Evolutionary conservation across 2,797 vertebrate species (phyloP).

Genomic region (Limnodromus scolopaceus): DNA sequence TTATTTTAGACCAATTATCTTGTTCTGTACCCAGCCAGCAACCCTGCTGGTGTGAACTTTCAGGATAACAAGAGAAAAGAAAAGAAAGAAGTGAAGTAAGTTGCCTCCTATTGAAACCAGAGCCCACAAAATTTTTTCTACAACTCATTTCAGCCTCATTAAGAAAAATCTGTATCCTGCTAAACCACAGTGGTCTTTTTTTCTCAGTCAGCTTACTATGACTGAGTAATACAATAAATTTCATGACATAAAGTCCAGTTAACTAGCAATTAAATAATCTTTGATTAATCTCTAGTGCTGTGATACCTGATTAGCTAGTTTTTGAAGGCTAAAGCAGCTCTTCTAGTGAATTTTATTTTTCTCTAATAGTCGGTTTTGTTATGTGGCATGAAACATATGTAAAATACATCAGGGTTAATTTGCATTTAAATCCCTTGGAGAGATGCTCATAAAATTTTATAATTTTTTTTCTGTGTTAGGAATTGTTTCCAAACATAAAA

Average conservation of each 20-base stretch:
- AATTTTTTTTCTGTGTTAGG: neutral
- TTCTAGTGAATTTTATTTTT: conserved; percentile 29
- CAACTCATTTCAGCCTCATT: neutral
- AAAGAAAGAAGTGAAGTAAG: neutral
- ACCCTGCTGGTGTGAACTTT: neutral
- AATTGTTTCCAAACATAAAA: conserved; percentile 26
- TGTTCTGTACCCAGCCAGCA: neutral
- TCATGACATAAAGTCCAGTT: conserved; percentile 6
- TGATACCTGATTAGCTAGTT: neutral
- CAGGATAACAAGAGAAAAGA: neutral
- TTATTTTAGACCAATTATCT: conserved; percentile 4
- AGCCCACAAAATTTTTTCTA: neutral
- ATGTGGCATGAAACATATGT: neutral
- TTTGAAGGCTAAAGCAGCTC: neutral
- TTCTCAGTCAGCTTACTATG: neutral
- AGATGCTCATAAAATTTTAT: neutral
- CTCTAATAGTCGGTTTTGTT: neutral
- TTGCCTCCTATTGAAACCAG: neutral
- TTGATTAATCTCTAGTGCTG: conserved; percentile 25
- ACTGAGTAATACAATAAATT: neutral
- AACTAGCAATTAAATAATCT: conserved; percentile 19
- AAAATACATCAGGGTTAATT: conserved; percentile 29
- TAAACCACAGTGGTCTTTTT: neutral
- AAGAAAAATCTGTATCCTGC: neutral
- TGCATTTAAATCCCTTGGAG: conserved; percentile 49